Base-by-base conservation (phyloP, 2,797 vertebrate genomes). In the Argyrosomus regius region DNA sequence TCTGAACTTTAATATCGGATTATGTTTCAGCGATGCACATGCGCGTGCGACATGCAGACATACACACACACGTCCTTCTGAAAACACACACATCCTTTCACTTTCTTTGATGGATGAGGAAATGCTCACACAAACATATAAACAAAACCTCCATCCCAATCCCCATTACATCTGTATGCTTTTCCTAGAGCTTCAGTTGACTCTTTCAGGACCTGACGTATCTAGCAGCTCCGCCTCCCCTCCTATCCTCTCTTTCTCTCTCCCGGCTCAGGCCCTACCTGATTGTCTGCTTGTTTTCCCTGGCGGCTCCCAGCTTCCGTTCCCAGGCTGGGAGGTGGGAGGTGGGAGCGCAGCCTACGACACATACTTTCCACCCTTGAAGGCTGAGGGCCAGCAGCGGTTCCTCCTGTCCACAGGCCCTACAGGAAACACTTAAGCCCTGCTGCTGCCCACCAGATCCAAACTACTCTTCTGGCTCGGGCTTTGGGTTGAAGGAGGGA, bases 261-360 rank as follows among this genome's bases (percentile, higher is more conserved):
- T 82, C 77, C 75, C 84, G 26, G 75, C 88, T 89, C 80, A 72
- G 84, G 81, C 92, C 92, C 92, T 95, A 99, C 98, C 98, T 99
- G 97, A 98, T 99, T 98, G 97, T 98, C 97, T 97, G 96, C 96
- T 96, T 98, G 97, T 98, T 98, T 98, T 98, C 97, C 97, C 98
- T 97, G 96, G 96, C 95, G 97, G 97, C 97, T 97, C 94, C 94
- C 95, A 87, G 96, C 96, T 98, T 99, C 97, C 98, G 97, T 99
- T 99, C 98, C 97, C 97, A 98, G 97, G 97, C 97, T 95, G 96
- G 97, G 97, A 97, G 94, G 97, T 96, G 87, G 90, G 89, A 92
- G 89, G 88, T 90, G 97, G 97, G 96, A 97, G 95, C 93, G 91
- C 91, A 95, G 97, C 96, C 97, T 97, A 96, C 95, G 93, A 97